phyloP scores from a whole-genome alignment of 2,113 vertebrate species.

The Nymphicus hollandicus region DNA sequence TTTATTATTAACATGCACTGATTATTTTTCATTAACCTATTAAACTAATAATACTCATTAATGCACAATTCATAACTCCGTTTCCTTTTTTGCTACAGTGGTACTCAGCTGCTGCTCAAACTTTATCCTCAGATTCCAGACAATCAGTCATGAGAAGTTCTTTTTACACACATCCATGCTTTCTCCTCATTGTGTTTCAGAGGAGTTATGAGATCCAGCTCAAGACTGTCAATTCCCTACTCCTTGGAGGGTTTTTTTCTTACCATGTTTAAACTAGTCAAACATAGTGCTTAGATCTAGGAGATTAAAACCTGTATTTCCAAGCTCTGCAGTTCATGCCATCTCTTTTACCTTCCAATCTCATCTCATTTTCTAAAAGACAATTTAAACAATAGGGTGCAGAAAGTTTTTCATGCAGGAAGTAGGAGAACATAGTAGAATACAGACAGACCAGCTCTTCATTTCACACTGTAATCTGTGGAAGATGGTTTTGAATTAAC shows the following conservation, averaged over 20 bases:
- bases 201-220: background rate
- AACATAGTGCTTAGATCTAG: background rate
- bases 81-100: background rate
- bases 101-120: background rate
- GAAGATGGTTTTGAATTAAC: background rate
- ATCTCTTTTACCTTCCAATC: background rate
- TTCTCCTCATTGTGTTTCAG: background rate
- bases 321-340: background rate
- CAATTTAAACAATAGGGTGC: background rate
- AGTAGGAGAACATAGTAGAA: accelerated
- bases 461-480: background rate
- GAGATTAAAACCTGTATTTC: background rate
- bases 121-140: background rate
- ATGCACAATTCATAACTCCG: background rate
- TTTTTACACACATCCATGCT: background rate
- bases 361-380: background rate
- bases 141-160: background rate
- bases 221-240: background rate
- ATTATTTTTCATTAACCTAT: background rate
- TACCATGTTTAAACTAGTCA: background rate
- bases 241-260: background rate
- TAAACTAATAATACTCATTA: background rate
- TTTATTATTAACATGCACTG: background rate
- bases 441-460: background rate
- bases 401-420: background rate